Base-by-base conservation (phyloP, 1,140 invertebrate genomes). In the Euwallacea similis region DNA sequence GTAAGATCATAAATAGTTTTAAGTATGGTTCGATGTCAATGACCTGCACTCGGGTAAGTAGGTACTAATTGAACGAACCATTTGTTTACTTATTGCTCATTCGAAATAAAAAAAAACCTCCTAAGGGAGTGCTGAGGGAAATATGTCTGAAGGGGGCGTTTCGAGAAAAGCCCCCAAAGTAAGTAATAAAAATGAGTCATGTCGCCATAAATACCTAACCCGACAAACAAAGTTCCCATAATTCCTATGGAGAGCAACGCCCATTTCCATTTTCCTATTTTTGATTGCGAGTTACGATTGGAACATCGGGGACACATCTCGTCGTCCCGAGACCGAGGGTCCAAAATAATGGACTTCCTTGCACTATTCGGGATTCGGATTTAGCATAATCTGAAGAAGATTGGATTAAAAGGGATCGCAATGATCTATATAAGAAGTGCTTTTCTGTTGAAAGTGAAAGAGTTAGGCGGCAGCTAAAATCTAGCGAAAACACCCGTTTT, bases 141-240 rank as follows among this genome's bases (percentile, higher is more conserved):
- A 33, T 33, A 33, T 33, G 21, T 33, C 21, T 33, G 21, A 1
- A 33, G 4, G 4, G 21, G 21, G 21, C 21, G 21, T 33, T 4
- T 4, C 21, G 21, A 33, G 21, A 33, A 33, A 33, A 33, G 21
- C 21, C 21, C 21, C 65, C 65, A 58, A 66, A 66, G 44, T 58
- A 66, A 13, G 42, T 58, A 66, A 66, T 66, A 66, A 66, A 66
- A 66, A 66, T 66, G 65, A 66, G 65, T 66, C 65, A 66, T 44
- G 47, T 21, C 21, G 55, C 65, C 65, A 66, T 66, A 66, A 66
- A 66, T 66, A 66, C 54, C 58, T 44, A 44, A 59, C 54, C 65
- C 15, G 58, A 43, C 65, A 66, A 66, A 66, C 65, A 66, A 66
- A 66, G 6, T 58, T 58, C 65, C 65, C 65, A 66, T 66, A 66